Percentiles rank a stretch among this genome's conserved stretches.
Conservation (phyloP, 1,140 invertebrate genomes). For the Macrobrachium rosenbergii region DNA sequence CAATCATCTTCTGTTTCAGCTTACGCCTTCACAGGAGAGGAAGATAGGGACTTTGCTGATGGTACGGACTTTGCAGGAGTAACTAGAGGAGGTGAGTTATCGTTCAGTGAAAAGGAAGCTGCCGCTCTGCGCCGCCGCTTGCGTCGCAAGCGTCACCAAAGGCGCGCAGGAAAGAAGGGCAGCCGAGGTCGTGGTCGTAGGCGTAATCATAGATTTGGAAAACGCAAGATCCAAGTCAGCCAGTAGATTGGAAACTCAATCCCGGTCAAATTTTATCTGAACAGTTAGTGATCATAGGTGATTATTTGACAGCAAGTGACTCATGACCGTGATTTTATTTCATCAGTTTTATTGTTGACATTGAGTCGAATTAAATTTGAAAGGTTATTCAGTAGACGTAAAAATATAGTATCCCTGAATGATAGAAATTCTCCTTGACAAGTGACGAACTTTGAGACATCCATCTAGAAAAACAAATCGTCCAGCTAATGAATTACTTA, state of each 20-base stretch:
- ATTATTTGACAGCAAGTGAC: too few relatives aligned
- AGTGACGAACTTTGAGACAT: too few relatives aligned
- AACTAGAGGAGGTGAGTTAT: conserved; percentile 1
- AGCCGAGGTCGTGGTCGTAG: conserved; percentile 26
- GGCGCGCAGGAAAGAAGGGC: conserved; percentile 30
- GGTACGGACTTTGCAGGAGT: conserved; percentile 59
- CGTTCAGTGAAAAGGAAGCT: conserved; percentile 47
- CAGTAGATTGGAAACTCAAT: background rate
- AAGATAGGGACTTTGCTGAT: conserved; percentile 51
- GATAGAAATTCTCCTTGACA: too few relatives aligned
- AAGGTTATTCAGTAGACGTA: too few relatives aligned
- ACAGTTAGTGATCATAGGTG: too few relatives aligned
- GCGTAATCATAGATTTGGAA: background rate
- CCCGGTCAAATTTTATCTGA: too few relatives aligned
- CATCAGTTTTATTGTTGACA: too few relatives aligned
- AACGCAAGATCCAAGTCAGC: conserved; percentile 7
- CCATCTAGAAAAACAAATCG: too few relatives aligned
- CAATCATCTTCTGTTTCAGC: conserved; percentile 61
- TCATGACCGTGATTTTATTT: too few relatives aligned
- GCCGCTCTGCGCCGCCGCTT: conserved; percentile 45
- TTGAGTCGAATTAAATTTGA: too few relatives aligned
- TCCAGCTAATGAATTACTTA: too few relatives aligned
- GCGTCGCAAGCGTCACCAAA: conserved; percentile 59
- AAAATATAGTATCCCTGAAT: too few relatives aligned
- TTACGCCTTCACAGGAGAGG: conserved; percentile 61